Conservation (phyloP, 2,888 invertebrate genomes). For the Tromatobia lineatoria region DNA sequence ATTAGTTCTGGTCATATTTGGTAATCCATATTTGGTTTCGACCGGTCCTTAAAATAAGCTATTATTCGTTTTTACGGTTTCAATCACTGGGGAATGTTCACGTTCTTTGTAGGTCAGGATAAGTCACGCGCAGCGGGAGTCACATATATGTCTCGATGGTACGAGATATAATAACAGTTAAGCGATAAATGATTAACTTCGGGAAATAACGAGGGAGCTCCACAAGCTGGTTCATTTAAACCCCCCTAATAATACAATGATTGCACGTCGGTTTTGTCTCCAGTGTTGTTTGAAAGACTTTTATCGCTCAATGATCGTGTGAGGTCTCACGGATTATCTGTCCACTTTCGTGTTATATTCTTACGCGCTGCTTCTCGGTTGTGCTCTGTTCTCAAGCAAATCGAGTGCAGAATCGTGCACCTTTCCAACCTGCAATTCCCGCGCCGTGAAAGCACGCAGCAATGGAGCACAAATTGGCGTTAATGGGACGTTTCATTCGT, state of each 20-base stretch:
- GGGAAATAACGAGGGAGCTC: constrained; percentile 16
- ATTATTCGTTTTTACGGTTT: constrained; percentile 7
- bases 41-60: not conserved
- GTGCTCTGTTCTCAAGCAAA: constrained; percentile 38
- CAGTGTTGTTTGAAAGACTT: constrained; percentile 39
- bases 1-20: not conserved
- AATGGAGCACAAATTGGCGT: constrained; percentile 65
- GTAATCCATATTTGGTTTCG: not conserved
- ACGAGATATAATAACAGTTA: constrained; percentile 9
- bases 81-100: constrained; percentile 10
- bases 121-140: not conserved
- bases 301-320: constrained; percentile 64
- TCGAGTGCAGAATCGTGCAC: constrained; percentile 42
- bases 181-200: constrained; percentile 42
- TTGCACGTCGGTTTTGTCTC: constrained; percentile 11
- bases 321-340: constrained; percentile 42
- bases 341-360: constrained; percentile 42
- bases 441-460: constrained; percentile 34
- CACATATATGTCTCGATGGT: not conserved
- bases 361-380: constrained; percentile 25
- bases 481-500: constrained; percentile 68
- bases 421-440: constrained; percentile 62
- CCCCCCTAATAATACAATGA: constrained; percentile 47
- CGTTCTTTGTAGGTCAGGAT: not conserved
- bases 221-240: constrained; percentile 19